phyloP scores from a whole-genome alignment of 2,888 invertebrate species.

The Amitus sp. region DNA sequence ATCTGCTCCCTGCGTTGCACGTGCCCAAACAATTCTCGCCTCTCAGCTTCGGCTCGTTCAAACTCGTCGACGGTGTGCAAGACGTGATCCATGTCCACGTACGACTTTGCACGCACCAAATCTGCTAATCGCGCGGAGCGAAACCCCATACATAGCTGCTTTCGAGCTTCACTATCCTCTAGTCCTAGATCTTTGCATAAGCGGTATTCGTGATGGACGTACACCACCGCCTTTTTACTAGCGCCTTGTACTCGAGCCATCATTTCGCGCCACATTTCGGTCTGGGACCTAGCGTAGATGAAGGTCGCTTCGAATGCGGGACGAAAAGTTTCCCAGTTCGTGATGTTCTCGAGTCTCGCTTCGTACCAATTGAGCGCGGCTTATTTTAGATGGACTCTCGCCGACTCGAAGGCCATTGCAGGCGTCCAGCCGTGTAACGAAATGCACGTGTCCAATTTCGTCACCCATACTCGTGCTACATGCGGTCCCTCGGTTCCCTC shows the following conservation, averaged over 20 bases:
- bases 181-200: slow-evolving; percentile 24
- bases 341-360: too few species aligned
- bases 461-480: not conserved
- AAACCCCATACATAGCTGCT: slow-evolving; percentile 19
- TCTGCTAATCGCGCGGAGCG: too few species aligned
- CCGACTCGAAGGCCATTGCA: slow-evolving; percentile 5
- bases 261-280: slow-evolving; percentile 32
- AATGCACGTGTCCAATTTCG: not conserved
- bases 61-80: too few species aligned
- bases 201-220: slow-evolving; percentile 25
- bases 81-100: too few species aligned
- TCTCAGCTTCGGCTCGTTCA: too few species aligned
- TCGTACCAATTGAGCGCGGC: not conserved
- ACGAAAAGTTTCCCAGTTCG: too few species aligned
- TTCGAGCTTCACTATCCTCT: slow-evolving; percentile 10
- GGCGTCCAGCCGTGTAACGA: slow-evolving; percentile 10
- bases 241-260: slow-evolving; percentile 9
- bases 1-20: too few species aligned
- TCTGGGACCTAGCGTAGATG: not conserved
- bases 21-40: too few species aligned
- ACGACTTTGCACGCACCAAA: too few species aligned
- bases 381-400: not conserved
- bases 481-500: not conserved
- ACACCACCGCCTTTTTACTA: slow-evolving; percentile 15
- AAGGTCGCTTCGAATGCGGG: not conserved